Evolutionary conservation across 2,888 invertebrate species (phyloP).

Genomic region (Amorpha juglandis): DNA sequence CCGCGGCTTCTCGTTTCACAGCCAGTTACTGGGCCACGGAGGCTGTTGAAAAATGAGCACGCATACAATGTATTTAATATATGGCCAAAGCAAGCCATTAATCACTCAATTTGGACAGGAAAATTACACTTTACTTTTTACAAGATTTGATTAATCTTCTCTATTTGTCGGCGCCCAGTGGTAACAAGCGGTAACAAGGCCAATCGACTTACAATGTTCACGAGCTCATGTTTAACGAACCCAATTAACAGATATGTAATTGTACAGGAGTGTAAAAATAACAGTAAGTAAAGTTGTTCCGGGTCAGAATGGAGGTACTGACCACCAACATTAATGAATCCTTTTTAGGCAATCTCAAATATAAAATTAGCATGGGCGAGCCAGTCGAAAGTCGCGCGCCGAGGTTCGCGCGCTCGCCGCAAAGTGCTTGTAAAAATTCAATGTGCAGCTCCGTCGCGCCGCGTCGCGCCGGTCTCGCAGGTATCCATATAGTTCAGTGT

Average conservation of each 20-base stretch:
- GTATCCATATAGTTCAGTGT: too few species aligned
- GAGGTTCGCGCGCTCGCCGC: neutral
- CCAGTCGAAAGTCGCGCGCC: neutral
- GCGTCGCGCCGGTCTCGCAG: neutral
- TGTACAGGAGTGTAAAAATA: neutral
- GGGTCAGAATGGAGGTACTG: neutral
- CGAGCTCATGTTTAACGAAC: neutral
- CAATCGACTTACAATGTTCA: neutral
- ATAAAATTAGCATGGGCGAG: neutral
- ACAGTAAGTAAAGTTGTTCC: neutral
- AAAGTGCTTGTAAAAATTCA: constrained; percentile 4
- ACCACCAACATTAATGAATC: constrained; percentile 6
- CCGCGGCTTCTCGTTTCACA: too few species aligned
- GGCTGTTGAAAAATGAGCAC: too few species aligned
- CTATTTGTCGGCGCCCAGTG: neutral
- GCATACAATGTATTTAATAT: too few species aligned
- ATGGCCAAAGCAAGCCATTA: too few species aligned
- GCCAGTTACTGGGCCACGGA: too few species aligned
- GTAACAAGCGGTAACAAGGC: neutral
- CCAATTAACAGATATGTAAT: neutral
- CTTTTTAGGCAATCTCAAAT: neutral
- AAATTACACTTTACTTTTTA: neutral
- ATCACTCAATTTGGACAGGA: neutral
- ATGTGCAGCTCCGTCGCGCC: neutral
- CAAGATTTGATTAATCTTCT: neutral